Conservation (phyloP, 2,797 vertebrate genomes). For the Microctenopoma steveboyesi region DNA sequence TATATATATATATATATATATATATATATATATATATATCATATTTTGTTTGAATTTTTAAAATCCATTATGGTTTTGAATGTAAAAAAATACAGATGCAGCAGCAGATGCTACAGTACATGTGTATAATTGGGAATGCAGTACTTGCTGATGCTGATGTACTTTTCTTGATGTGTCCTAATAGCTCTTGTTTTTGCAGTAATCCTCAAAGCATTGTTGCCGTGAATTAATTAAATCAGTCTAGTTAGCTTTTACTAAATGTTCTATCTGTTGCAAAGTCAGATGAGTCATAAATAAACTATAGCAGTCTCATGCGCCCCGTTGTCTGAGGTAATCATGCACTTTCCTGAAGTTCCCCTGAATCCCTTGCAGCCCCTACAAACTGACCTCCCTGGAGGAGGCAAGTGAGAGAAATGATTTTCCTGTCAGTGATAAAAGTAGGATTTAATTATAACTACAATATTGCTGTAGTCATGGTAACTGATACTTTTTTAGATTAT, state of each 20-base stretch:
- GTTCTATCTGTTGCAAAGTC: slow-evolving; percentile 4
- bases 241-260: slow-evolving; percentile 7
- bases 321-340: slow-evolving; percentile 11
- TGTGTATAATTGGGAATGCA: neutral
- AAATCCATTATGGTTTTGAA: neutral
- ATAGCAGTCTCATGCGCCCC: neutral
- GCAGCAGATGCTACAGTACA: too few relatives aligned
- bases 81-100: too few relatives aligned
- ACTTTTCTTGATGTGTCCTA: too few relatives aligned
- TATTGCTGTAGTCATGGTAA: slow-evolving; percentile 16
- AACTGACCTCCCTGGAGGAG: slow-evolving; percentile 17
- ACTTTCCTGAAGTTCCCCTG: slow-evolving; percentile 21
- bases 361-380: slow-evolving; percentile 9
- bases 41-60: neutral
- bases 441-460: slow-evolving; percentile 25
- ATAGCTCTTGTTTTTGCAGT: neutral
- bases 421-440: slow-evolving; percentile 11
- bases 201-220: slow-evolving; percentile 3
- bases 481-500: slow-evolving; percentile 4
- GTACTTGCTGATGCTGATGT: too few relatives aligned
- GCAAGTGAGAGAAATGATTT: slow-evolving; percentile 1
- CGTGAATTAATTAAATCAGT: slow-evolving; percentile 8
- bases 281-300: slow-evolving; percentile 9
- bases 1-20: too few relatives aligned
- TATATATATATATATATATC: too few relatives aligned